Evolutionary conservation across 2,888 invertebrate species (phyloP).

Genomic region (Conops quadrifasciatus): DNA sequence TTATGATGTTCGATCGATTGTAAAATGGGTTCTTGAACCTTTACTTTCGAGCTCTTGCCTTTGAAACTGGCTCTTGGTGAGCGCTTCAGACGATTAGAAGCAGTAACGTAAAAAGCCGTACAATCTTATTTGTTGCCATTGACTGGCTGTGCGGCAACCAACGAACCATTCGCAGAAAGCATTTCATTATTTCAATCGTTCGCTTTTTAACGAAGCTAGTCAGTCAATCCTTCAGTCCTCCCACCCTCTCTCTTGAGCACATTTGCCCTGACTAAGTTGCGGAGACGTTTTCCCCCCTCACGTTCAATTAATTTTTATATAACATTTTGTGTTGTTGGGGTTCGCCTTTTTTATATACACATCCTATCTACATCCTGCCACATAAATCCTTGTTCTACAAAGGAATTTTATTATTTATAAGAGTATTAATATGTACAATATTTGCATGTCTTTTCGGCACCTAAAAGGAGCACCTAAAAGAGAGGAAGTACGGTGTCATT

Average conservation of each 20-base stretch:
- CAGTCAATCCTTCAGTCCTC: neutral
- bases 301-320: neutral
- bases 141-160: neutral
- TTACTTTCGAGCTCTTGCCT: neutral
- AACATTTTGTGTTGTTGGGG: neutral
- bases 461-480: no score
- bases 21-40: slow-evolving; percentile 33
- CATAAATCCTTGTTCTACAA: no score
- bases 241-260: neutral
- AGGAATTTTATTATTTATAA: no score
- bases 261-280: neutral
- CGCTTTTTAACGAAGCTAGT: neutral
- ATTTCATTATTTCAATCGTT: neutral
- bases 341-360: neutral
- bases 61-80: neutral
- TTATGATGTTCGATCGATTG: slow-evolving; percentile 32
- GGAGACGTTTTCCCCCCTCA: no score
- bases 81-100: neutral
- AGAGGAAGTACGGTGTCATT: no score
- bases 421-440: no score
- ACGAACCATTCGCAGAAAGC: neutral
- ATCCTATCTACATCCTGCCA: no score
- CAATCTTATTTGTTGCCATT: neutral
- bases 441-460: no score
- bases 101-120: neutral